phyloP scores from a whole-genome alignment of 1,140 invertebrate species.

The Lycorma delicatula region DNA sequence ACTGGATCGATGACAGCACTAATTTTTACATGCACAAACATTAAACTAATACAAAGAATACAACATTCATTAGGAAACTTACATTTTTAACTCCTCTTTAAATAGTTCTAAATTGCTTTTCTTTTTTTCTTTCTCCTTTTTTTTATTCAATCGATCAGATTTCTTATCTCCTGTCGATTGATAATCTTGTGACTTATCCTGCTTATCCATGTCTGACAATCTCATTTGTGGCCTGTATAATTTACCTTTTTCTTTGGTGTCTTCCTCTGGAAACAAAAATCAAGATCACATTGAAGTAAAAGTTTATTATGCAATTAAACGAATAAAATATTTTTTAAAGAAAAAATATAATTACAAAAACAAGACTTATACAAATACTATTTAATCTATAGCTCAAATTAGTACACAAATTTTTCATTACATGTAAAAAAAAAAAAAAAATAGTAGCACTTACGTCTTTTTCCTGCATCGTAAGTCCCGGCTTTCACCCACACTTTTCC shows the following conservation, averaged over 20 bases:
- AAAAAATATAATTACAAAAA: slow-evolving; percentile 16
- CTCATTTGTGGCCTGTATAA: slow-evolving; percentile 88
- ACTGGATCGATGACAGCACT: neutral
- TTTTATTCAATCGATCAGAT: slow-evolving; percentile 59
- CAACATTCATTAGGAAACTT: slow-evolving; percentile 28
- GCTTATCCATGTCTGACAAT: slow-evolving; percentile 48
- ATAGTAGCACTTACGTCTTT: slow-evolving; percentile 57
- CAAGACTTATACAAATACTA: neutral
- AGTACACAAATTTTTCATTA: slow-evolving; percentile 1
- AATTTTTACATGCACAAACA: neutral
- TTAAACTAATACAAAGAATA: neutral
- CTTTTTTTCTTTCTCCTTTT: slow-evolving; percentile 82
- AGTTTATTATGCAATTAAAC: neutral
- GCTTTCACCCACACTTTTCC: slow-evolving; percentile 96
- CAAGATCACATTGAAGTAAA: slow-evolving; percentile 4
- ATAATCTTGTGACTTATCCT: slow-evolving; percentile 57
- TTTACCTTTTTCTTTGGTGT: slow-evolving; percentile 81
- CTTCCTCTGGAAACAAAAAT: slow-evolving; percentile 59
- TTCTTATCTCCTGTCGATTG: slow-evolving; percentile 54
- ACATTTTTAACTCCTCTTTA: slow-evolving; percentile 89
- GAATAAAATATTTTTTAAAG: too few relatives aligned
- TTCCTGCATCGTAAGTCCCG: slow-evolving; percentile 90
- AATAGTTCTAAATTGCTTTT: slow-evolving; percentile 96
- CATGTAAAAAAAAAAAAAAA: slow-evolving; percentile 4
- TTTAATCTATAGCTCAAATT: neutral